Evolutionary conservation across 1,140 invertebrate genomes (phyloP).

Genomic region (Brachionus asplanchnoidis): DNA sequence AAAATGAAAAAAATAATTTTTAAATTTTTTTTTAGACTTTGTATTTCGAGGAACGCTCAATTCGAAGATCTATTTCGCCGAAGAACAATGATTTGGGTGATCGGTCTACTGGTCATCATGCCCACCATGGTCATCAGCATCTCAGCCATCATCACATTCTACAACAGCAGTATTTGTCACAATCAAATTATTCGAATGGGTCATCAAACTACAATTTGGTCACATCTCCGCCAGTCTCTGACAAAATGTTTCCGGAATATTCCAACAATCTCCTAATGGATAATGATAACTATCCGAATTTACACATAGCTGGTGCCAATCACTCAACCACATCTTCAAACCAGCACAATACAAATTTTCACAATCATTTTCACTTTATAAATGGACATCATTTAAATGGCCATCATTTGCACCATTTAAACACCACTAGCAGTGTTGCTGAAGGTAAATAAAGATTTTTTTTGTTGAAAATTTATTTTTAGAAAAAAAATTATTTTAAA

Average conservation of each 20-base stretch:
- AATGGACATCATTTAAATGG: conserved; percentile 23
- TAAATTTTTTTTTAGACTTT: background rate
- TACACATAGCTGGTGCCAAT: background rate
- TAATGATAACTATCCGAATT: background rate
- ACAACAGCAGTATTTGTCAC: conserved; percentile 6
- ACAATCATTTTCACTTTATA: conserved; percentile 27
- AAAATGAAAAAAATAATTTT: background rate
- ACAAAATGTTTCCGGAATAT: background rate
- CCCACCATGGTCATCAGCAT: background rate
- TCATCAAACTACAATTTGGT: background rate
- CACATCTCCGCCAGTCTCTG: background rate
- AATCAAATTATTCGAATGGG: background rate
- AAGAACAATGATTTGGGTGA: background rate
- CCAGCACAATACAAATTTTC: conserved; percentile 18
- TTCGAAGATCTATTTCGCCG: background rate
- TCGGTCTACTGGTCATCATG: background rate
- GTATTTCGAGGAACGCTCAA: background rate
- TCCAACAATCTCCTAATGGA: background rate
- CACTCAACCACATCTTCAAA: background rate
- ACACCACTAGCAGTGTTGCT: background rate
- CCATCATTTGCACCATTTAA: conserved; percentile 17
- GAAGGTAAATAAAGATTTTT: background rate
- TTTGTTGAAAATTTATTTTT: too few relatives aligned
- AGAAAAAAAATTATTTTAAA: too few relatives aligned
- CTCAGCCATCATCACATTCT: background rate